phyloP scores from a whole-genome alignment of 2,113 vertebrate species.

The Equus quagga region DNA sequence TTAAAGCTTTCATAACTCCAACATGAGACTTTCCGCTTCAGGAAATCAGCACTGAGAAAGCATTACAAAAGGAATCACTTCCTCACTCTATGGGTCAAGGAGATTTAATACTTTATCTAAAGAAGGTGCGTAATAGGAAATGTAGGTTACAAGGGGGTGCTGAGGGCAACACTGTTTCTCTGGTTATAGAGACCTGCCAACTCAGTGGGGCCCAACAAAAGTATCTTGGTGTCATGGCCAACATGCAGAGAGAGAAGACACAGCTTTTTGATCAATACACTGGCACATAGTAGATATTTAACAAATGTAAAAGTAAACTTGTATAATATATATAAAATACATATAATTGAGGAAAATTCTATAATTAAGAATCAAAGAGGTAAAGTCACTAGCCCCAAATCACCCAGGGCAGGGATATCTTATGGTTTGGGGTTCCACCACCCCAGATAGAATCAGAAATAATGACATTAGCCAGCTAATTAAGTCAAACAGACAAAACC shows the following conservation, averaged over 20 bases:
- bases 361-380: background rate
- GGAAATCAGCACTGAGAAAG: background rate
- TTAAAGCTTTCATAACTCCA: background rate
- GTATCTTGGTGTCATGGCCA: background rate
- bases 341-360: background rate
- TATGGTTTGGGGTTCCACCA: background rate
- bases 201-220: background rate
- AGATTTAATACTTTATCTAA: background rate
- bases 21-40: background rate
- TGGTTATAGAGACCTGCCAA: background rate
- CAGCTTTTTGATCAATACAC: background rate
- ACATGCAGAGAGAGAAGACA: background rate
- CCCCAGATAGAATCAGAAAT: conserved; percentile 41
- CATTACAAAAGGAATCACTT: background rate
- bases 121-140: background rate
- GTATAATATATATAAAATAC: background rate
- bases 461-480: conserved; percentile 35
- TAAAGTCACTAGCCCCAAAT: conserved; percentile 10
- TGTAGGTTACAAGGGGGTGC: background rate
- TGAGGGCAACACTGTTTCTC: background rate
- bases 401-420: background rate
- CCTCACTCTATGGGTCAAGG: background rate
- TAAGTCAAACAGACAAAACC: conserved; percentile 65
- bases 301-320: background rate
- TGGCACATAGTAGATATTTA: background rate